phyloP scores from a whole-genome alignment of 2,113 vertebrate species.

The Nanorana parkeri region DNA sequence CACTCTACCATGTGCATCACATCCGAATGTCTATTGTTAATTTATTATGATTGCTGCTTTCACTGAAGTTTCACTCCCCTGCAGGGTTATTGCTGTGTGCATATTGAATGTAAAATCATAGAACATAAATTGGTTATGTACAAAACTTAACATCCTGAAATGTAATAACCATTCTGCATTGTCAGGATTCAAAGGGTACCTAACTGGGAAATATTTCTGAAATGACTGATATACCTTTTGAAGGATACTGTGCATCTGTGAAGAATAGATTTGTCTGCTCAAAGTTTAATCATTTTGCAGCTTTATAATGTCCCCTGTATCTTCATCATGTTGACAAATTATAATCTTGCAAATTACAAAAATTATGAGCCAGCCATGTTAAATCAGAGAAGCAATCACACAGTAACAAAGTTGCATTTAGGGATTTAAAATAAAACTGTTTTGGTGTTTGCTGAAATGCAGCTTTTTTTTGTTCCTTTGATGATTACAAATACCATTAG shows the following conservation, averaged over 20 bases:
- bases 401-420: constrained; percentile 7
- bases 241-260: constrained; percentile 14
- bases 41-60: too few relatives aligned
- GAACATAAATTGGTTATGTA: not conserved
- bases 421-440: constrained; percentile 36
- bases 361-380: constrained; percentile 8
- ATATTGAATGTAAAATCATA: constrained; percentile 1
- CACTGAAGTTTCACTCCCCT: too few relatives aligned
- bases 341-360: constrained; percentile 28
- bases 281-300: constrained; percentile 28
- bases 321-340: constrained; percentile 35
- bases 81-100: too few relatives aligned
- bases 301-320: constrained; percentile 18
- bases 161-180: constrained; percentile 11
- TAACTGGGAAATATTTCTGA: constrained; percentile 16
- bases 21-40: too few relatives aligned
- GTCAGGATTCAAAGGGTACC: constrained; percentile 21
- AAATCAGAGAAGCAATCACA: not conserved
- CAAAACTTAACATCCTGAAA: constrained; percentile 14
- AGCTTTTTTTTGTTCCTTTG: constrained; percentile 31
- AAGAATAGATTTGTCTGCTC: constrained; percentile 23
- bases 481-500: constrained; percentile 67
- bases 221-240: not conserved
- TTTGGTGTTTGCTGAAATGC: constrained; percentile 22
- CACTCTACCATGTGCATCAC: too few relatives aligned